Base-by-base conservation (phyloP, 2,888 invertebrate genomes). In the Cylloceria caligata region DNA sequence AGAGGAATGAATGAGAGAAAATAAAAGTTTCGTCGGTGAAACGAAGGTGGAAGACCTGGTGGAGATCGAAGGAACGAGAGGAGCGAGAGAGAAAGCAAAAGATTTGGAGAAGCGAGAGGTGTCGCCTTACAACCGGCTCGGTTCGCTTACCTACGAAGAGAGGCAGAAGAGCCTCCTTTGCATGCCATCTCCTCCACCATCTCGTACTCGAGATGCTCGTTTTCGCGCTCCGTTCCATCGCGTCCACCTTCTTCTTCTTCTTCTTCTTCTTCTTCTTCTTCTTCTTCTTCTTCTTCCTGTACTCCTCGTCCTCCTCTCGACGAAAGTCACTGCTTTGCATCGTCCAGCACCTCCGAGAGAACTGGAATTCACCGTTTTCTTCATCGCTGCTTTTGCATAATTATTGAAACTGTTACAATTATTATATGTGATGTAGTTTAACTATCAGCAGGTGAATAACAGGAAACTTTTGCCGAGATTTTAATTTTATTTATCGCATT, bases 111-210 rank as follows among this genome's bases (percentile, higher is more conserved):
- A 88, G 86, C 87, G 90, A 92, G 90, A 92, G 92, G 92, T 92
- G 92, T 92, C 92, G 92, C 90, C 92, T 92, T 92, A 92, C 92
- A 92, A 92, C 92, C 92, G 92, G 91, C 92, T 92, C 89, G 90
- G 89, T 91, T 90, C 90, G 88, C 90, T 91, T 90, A 90, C 90
- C 90, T 89, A 90, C 90, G 89, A 90, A 89, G 78, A 68, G 75
- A 67, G 47, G n/a, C 30, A n/a, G 42, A 45, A 76, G 83, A 91
- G 91, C 90, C 91, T 91, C 89, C 89, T 92, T 92, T 92, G 92
- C 92, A 92, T 92, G 90, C 92, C 92, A 92, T 92, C 92, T 92
- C 88, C 90, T 91, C 90, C 92, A 91, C 92, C 92, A 92, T 92
- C 92, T 92, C 87, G 86, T 78, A 83, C 64, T 90, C 86, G 80